Evolutionary conservation across 2,888 invertebrate species (phyloP).

Genomic region (Rotaria sp.): DNA sequence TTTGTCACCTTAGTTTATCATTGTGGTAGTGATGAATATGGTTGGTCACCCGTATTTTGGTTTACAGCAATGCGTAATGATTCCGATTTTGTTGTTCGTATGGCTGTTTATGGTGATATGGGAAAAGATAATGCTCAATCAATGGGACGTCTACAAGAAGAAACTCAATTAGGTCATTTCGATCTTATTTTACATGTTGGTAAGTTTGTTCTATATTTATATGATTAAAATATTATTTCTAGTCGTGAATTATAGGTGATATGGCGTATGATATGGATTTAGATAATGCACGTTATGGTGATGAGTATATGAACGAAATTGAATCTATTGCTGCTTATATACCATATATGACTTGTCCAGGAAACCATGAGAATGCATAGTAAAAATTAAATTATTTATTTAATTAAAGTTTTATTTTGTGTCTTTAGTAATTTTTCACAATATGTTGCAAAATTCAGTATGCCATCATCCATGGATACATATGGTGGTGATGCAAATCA

Average conservation of each 20-base stretch:
- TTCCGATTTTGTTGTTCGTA: constrained; percentile 66
- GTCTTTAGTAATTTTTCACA: constrained; percentile 36
- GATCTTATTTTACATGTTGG: constrained; percentile 44
- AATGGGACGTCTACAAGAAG: constrained; percentile 32
- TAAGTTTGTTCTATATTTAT: background rate
- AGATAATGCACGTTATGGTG: constrained; percentile 72
- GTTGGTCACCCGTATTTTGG: constrained; percentile 73
- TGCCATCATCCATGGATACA: constrained; percentile 34
- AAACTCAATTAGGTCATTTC: constrained; percentile 39
- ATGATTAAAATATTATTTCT: background rate
- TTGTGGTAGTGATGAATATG: constrained; percentile 57
- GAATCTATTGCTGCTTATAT: constrained; percentile 77
- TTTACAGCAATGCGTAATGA: constrained; percentile 68
- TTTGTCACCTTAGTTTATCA: constrained; percentile 44
- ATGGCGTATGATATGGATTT: constrained; percentile 50
- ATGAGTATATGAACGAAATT: constrained; percentile 82
- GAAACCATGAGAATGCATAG: constrained; percentile 79
- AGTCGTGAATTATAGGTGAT: constrained; percentile 43
- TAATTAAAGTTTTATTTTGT: background rate
- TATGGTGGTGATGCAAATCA: constrained; percentile 45
- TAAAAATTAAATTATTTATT: constrained; percentile 58
- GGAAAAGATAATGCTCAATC: constrained; percentile 68
- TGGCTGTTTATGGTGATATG: constrained; percentile 44
- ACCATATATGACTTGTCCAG: constrained; percentile 74
- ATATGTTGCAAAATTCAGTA: constrained; percentile 35